A percentile compares a stretch with the other conserved stretches of the same genome.
Conservation (phyloP, 1,140 invertebrate species). For the Andrena cerasifolii region DNA sequence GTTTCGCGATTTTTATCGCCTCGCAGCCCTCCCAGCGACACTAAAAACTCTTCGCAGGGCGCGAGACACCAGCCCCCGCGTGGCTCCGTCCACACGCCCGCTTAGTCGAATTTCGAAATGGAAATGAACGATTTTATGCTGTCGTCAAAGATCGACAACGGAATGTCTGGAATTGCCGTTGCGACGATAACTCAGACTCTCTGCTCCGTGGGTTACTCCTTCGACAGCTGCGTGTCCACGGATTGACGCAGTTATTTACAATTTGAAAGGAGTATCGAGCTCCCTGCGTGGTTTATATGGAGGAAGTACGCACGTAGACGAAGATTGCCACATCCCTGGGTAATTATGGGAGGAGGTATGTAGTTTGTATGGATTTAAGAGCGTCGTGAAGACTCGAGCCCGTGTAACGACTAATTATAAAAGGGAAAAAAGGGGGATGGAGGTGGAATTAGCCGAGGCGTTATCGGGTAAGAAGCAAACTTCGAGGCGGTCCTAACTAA, state of each 20-base stretch:
- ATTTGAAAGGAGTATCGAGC: neutral
- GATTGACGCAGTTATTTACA: conserved; percentile 32
- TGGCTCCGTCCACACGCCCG: conserved; percentile 42
- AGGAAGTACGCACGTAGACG: neutral
- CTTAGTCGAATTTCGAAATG: conserved; percentile 65
- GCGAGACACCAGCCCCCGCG: conserved; percentile 1
- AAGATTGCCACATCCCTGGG: neutral
- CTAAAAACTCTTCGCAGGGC: conserved; percentile 42
- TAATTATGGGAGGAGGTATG: neutral
- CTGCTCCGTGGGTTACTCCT: conserved; percentile 32
- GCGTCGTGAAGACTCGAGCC: neutral
- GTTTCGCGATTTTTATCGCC: conserved; percentile 80
- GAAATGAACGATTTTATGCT: conserved; percentile 70
- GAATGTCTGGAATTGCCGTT: conserved; percentile 31
- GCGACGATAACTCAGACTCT: conserved; percentile 13
- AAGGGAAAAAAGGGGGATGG: neutral
- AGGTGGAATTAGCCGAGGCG: neutral
- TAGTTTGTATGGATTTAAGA: neutral
- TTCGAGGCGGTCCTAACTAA: conserved; percentile 58
- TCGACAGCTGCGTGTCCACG: conserved; percentile 48
- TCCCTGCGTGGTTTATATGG: neutral
- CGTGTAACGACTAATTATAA: neutral
- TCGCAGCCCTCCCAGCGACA: conserved; percentile 30
- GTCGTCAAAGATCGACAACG: conserved; percentile 44
- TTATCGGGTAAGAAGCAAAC: conserved; percentile 35